phyloP scores from a whole-genome alignment of 2,797 vertebrate species.

The Oreochromis grahami region DNA sequence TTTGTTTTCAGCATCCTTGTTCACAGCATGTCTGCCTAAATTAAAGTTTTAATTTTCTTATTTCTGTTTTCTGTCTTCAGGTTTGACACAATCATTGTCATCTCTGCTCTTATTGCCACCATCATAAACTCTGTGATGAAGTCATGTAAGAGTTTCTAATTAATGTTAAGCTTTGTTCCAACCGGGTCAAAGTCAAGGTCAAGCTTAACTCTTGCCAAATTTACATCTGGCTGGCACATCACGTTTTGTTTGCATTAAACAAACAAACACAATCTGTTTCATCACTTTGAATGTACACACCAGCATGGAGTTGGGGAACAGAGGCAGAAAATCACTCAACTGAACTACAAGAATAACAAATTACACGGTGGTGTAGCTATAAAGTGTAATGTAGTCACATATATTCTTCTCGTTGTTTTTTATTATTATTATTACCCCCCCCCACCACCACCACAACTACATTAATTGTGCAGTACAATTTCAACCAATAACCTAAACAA shows the following conservation, averaged over 20 bases:
- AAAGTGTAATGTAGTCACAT: not conserved
- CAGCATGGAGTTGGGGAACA: not conserved
- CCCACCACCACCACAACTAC: not conserved
- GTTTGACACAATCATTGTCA: conserved; percentile 90
- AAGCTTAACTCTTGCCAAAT: not conserved
- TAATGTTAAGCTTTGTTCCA: not conserved
- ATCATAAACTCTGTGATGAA: conserved; percentile 79
- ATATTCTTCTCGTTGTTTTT: no score
- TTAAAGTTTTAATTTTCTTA: not conserved
- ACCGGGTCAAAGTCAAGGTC: not conserved
- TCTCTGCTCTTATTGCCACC: conserved; percentile 85
- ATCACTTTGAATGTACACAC: not conserved
- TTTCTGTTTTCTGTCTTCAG: conserved; percentile 53
- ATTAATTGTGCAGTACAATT: not conserved
- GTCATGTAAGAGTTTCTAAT: conserved; percentile 72
- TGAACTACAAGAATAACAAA: not conserved
- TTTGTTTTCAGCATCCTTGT: not conserved
- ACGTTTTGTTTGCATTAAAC: not conserved
- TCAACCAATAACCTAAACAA: not conserved
- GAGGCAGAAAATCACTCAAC: not conserved
- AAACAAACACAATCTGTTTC: not conserved
- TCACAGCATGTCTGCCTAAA: not conserved
- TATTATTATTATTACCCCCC: no score
- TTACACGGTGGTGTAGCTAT: not conserved
- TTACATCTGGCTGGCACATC: not conserved